phyloP scores from a whole-genome alignment of 1,140 invertebrate species.

The Hermetia illucens region DNA sequence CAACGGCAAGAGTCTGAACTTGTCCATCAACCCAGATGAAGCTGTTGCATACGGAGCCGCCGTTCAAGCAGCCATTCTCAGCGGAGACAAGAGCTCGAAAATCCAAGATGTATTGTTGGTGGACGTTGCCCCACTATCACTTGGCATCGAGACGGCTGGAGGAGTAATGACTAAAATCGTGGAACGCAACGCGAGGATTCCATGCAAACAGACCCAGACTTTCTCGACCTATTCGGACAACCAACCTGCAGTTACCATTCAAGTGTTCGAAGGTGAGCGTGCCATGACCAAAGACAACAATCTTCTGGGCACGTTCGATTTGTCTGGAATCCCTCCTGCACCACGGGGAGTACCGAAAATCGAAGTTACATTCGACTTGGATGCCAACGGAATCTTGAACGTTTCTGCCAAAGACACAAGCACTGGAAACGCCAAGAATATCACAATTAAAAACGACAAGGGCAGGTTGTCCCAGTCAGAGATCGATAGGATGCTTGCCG shows the following conservation, averaged over 20 bases:
- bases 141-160: conserved; percentile 44
- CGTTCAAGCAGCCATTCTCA: conserved; percentile 61
- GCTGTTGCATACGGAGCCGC: conserved; percentile 58
- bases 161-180: conserved; percentile 49
- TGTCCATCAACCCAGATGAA: conserved; percentile 69
- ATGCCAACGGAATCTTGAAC: conserved; percentile 56
- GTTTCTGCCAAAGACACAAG: conserved; percentile 43
- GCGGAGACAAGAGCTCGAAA: conserved; percentile 47
- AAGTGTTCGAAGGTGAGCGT: conserved; percentile 52
- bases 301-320: conserved; percentile 57
- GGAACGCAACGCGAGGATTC: conserved; percentile 44
- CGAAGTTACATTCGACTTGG: conserved; percentile 50
- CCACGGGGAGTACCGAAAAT: conserved; percentile 68
- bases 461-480: conserved; percentile 64
- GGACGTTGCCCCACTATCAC: conserved; percentile 38
- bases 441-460: conserved; percentile 76
- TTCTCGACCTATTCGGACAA: conserved; percentile 54
- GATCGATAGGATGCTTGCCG: conserved; percentile 77
- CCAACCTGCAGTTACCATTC: conserved; percentile 50
- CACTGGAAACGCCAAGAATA: conserved; percentile 46
- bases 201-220: conserved; percentile 45
- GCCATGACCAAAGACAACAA: conserved; percentile 62
- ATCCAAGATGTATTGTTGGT: conserved; percentile 38
- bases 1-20: conserved; percentile 46
- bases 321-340: conserved; percentile 69